These are phyloP conservation scores for Mylabris sibirica DNA, from an alignment of 2,888 invertebrate genomes.

Conservation along the genomic window DNA sequence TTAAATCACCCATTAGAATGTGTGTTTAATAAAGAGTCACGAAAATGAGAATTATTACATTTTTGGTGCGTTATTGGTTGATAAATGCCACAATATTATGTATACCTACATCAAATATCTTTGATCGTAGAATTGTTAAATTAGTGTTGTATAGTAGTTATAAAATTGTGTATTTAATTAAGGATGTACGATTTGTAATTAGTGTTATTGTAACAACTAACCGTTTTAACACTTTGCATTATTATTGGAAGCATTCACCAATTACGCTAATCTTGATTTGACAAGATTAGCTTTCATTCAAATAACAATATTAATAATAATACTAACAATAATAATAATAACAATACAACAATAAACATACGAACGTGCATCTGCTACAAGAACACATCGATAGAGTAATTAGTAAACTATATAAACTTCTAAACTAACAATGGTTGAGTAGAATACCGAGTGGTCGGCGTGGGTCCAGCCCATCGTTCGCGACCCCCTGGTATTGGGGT, in stretches of 20 bases:
- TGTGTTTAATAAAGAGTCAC: neutral
- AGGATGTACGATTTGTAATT: neutral
- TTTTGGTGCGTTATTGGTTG: neutral
- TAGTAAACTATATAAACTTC: conserved; percentile 37
- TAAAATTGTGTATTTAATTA: neutral
- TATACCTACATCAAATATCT: neutral
- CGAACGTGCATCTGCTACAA: neutral
- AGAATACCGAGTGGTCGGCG: conserved; percentile 54
- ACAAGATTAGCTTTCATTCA: neutral
- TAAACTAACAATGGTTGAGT: conserved; percentile 49
- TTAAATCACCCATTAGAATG: neutral
- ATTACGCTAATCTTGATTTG: neutral
- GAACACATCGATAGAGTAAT: neutral
- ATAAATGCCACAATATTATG: neutral
- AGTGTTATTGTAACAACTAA: neutral
- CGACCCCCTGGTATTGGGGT: conserved; percentile 59
- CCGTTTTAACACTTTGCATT: neutral
- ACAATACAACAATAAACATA: neutral
- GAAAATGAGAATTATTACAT: neutral
- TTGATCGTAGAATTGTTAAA: neutral
- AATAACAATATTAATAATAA: neutral
- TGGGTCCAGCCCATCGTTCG: conserved; percentile 58
- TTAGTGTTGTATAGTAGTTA: neutral
- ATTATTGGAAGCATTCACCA: conserved; percentile 1
- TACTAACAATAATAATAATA: neutral